Conservation (phyloP, 2,888 invertebrate species). For the Dendrolimus pini region DNA sequence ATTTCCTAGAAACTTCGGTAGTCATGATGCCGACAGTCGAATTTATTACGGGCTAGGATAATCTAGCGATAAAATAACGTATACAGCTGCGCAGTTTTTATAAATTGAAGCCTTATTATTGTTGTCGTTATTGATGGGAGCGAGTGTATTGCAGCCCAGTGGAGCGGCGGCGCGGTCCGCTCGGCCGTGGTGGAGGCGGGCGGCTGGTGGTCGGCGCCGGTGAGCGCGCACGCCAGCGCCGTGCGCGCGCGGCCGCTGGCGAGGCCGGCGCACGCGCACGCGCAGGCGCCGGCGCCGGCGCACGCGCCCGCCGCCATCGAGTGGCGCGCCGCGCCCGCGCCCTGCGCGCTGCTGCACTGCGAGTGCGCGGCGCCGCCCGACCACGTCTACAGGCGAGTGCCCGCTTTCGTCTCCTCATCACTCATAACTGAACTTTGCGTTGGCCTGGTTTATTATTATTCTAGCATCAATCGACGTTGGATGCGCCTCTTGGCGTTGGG, state of each 20-base stretch:
- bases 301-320: conserved; percentile 33
- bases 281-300: conserved; percentile 30
- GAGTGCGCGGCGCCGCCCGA: conserved; percentile 53
- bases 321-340: conserved; percentile 32
- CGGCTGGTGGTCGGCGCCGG: conserved; percentile 83
- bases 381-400: conserved; percentile 40
- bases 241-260: conserved; percentile 84
- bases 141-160: conserved; percentile 21
- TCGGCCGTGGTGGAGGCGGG: conserved; percentile 66
- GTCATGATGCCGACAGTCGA: too few relatives aligned
- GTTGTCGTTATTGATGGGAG: too few relatives aligned
- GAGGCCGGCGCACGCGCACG: conserved; percentile 34
- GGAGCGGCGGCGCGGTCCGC: conserved; percentile 34
- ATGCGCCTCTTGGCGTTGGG: too few relatives aligned
- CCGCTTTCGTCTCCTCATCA: background rate
- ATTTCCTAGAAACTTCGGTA: too few relatives aligned
- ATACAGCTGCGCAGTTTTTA: too few relatives aligned
- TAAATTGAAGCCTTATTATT: too few relatives aligned
- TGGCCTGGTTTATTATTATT: too few relatives aligned
- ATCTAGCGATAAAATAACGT: too few relatives aligned
- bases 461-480: too few relatives aligned
- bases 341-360: conserved; percentile 37
- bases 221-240: conserved; percentile 83
- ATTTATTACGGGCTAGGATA: too few relatives aligned
- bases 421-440: too few relatives aligned